These are phyloP conservation scores for Drosophila kambysellisi DNA, from an alignment of 2,888 invertebrate genomes.

Conservation along the genomic window DNA sequence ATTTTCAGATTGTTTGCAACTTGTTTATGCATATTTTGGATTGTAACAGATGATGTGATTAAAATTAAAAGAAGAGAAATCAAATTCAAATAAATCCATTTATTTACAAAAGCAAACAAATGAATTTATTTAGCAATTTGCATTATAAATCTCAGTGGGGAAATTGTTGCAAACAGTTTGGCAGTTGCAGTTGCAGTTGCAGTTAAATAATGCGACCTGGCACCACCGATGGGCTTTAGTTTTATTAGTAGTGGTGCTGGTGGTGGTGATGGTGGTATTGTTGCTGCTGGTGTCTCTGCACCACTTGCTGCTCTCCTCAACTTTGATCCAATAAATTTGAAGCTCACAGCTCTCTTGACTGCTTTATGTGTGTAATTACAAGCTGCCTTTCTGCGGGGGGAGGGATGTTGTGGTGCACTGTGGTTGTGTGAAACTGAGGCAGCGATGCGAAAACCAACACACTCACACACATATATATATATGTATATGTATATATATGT, in stretches of 20 bases:
- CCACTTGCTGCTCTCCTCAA: not conserved
- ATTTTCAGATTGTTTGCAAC: not conserved
- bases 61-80: constrained; percentile 1
- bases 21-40: constrained; percentile 12
- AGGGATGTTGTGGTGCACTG: constrained; percentile 16
- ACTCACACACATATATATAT: not conserved
- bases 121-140: constrained; percentile 20
- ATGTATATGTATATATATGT: constrained; percentile 2
- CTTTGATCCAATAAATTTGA: constrained; percentile 63
- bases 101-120: constrained; percentile 6
- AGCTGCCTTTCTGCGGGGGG: constrained; percentile 33
- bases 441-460: constrained; percentile 2
- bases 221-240: constrained; percentile 3
- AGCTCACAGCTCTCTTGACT: constrained; percentile 59
- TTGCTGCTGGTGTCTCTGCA: not conserved
- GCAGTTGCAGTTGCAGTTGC: too few species aligned
- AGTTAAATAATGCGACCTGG: not conserved
- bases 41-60: constrained; percentile 7
- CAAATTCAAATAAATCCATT: constrained; percentile 9
- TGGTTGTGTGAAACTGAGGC: constrained; percentile 19
- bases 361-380: constrained; percentile 72
- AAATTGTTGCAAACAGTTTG: not conserved
- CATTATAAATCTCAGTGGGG: not conserved
- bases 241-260: not conserved
- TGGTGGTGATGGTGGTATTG: not conserved